Evolutionary conservation across 2,797 vertebrate genomes (phyloP), one percentile per base, ranked within the genome.

Genomic region (Molossus alvarezi): DNA sequence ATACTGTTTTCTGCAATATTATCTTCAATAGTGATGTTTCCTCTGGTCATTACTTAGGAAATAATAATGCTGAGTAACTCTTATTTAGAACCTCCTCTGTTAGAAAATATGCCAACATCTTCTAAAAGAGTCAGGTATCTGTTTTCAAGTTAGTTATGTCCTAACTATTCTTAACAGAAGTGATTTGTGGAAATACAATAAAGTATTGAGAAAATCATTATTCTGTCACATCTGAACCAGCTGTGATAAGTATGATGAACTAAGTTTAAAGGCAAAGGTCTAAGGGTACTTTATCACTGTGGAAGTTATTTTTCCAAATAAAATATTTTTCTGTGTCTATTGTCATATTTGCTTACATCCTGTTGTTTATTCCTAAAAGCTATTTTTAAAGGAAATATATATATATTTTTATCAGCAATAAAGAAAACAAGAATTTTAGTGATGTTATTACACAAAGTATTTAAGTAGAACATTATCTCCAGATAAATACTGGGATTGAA

Each of bases 281-380:
- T 53, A 20, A 48, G 62, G 73, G 25, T 62, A 45, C 25, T 41
- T 65, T 65, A 29, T 77, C 77, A 79, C 18, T 58, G 41, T 29
- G 29, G 23, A 93, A 82, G 29, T 73, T 89, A 65, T n/a, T 91
- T 83, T 73, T 79, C 12, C 41, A 83, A 71, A 45, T 65, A 13
- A 58, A 51, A 33, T 51, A 37, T 95, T 84, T 79, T 2, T 11
- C n/a, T 62, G 9, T 62, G 9, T 41, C 3, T 72, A 33, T 73
- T 72, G 29, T 67, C 86, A 17, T 7, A 37, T 76, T 60, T 23
- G 0, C 11, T 87, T 64, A 17, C 1, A 57, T 71, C 13, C 13
- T 91, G 4, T 41, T 53, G 13, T 62, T 84, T 79, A 29, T 67
- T 91, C 8, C 45, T 83, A 51, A 80, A 88, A 23, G 20, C 23